Evolutionary conservation across 2,888 invertebrate species (phyloP).

Genomic region (Ashinkailepas kermadecensis): DNA sequence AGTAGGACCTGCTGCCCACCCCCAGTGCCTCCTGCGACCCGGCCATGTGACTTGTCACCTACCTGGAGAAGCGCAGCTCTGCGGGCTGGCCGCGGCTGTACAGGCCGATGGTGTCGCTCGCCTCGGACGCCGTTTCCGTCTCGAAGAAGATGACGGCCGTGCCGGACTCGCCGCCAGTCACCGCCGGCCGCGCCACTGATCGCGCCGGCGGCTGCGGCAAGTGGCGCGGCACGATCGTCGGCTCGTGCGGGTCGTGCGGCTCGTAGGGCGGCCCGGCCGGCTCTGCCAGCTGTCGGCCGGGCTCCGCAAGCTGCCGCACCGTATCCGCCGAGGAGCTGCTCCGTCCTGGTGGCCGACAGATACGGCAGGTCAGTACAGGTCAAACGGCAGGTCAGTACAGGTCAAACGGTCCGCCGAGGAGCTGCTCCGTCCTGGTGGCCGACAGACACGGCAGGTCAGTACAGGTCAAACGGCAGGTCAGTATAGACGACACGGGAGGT

Average conservation of each 20-base stretch:
- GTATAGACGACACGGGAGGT: too few relatives aligned
- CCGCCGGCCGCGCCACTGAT: background rate
- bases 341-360: background rate
- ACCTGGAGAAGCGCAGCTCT: background rate
- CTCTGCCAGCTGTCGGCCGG: background rate
- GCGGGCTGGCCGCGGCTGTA: background rate
- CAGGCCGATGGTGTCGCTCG: background rate
- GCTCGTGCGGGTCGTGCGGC: background rate
- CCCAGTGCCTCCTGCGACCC: background rate
- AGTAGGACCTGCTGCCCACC: background rate
- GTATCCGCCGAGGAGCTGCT: background rate
- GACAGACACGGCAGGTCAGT: too few relatives aligned
- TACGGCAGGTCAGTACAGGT: background rate
- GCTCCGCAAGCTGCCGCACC: background rate
- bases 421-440: too few relatives aligned
- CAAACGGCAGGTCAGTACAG: too few relatives aligned
- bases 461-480: too few relatives aligned
- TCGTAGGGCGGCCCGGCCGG: too few relatives aligned
- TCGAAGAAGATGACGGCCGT: conserved; percentile 1
- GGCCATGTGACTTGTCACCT: too few relatives aligned
- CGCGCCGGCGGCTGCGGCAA: conserved; percentile 1
- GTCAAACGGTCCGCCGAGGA: too few relatives aligned
- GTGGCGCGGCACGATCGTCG: conserved; percentile 1
- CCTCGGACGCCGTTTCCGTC: background rate
- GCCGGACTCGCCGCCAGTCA: background rate